Base-by-base conservation (phyloP, 2,797 vertebrate species). In the Clarias laeviceps region DNA sequence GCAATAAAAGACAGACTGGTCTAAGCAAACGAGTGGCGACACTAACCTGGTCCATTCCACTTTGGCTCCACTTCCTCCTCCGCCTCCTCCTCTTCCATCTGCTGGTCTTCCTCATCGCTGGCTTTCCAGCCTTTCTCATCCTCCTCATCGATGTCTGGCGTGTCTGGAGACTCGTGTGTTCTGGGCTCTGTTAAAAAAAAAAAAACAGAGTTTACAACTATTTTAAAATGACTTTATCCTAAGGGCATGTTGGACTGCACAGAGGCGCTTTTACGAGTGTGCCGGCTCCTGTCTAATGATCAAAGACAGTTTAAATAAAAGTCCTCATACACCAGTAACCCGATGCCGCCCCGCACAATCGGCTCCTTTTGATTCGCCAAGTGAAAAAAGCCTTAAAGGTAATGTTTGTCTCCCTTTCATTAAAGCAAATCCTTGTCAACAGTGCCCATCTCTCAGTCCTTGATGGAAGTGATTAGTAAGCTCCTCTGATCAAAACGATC, bases 31-130 rank as follows among this genome's bases (percentile, higher is more conserved):
- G 4, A 50, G 27, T 17, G 34, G 81, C 6, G 0, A 37, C 12
- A 91, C 93, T 94, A 90, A 99, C 98, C 98, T 95, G 98, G 98
- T 57, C 96, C 96, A 0, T 90, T 95, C 97, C 97, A 98, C 0
- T 54, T 32, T 0, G 91, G 89, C 1, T 18, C 20, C 24, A 93
- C 94, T 70, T 89, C 91, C 0, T 78, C 68, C 0, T 65, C 90
- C 1, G 92, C 93, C 54, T 93, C 91, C 0, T 94, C 89, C 88
- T 93, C 91, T 0, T 83, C 34, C 9, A 94, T 93, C 0, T 0
- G 89, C 85, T 94, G 88, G 88, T 93, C 82, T 74, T 92, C 93
- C 34, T 91, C 91, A 0, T 87, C 72, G 11, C 91, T 94, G 86
- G 91, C 94, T 0, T 86, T 89, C 1, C 88, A 90, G 2, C 84